Conservation (phyloP, 37 sponge, comb jelly and placozoan species). For the Tethya wilhelma region DNA sequence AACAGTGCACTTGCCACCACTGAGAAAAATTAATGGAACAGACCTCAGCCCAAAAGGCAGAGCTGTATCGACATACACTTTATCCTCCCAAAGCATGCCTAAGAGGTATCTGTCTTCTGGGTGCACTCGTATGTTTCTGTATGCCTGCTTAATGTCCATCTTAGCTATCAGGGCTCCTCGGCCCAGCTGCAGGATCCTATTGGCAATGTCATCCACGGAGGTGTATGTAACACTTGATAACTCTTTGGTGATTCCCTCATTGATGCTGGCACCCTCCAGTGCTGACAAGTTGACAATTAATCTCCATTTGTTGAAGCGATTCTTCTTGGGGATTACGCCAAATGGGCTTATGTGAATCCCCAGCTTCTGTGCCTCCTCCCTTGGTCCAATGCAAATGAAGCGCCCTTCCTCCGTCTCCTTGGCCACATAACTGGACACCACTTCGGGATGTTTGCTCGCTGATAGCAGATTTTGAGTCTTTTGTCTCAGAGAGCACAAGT, state of each 20-base stretch:
- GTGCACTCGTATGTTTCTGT: conserved; percentile 1
- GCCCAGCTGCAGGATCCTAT: neutral
- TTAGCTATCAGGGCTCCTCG: conserved; percentile 10
- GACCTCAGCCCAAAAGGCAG: conserved; percentile 14
- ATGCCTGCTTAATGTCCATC: conserved; percentile 8
- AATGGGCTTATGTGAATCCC: neutral
- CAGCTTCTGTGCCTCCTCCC: neutral
- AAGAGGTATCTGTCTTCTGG: neutral
- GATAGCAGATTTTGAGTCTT: neutral
- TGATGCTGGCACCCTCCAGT: conserved; percentile 16
- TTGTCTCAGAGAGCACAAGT: neutral
- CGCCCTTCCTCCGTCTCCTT: neutral
- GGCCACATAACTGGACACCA: neutral
- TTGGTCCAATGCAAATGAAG: neutral
- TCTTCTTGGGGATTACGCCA: conserved; percentile 22
- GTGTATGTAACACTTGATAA: conserved; percentile 1
- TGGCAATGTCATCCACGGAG: neutral
- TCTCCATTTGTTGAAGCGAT: neutral
- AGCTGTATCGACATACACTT: neutral
- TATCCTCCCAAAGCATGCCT: conserved; percentile 14
- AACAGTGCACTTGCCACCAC: conserved; percentile 8
- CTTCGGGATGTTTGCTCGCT: neutral
- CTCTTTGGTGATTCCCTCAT: conserved; percentile 7
- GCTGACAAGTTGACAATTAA: conserved; percentile 10
- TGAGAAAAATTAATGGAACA: conserved; percentile 1